Base-by-base conservation (phyloP, 1,140 invertebrate species). In the Solen grandis region DNA sequence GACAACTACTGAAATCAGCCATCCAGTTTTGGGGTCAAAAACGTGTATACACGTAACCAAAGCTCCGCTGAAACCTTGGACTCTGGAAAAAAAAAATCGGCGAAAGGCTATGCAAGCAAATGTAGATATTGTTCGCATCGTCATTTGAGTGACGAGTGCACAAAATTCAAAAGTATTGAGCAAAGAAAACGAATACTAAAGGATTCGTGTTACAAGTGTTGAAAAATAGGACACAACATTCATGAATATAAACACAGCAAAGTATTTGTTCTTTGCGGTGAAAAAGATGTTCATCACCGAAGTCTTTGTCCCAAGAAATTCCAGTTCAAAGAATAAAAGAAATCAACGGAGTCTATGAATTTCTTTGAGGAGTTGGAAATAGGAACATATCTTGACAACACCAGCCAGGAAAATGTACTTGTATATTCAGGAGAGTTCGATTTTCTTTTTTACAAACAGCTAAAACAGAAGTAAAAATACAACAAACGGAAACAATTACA, bases 231-330 rank as follows among this genome's bases (percentile, higher is more conserved):
- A 4, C 57, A 59, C 57, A 59, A 59, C 27, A 31, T 31, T 31
- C 5, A 59, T 31, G 25, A 59, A 31, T 59, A 31, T 59, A 59
- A 31, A 25, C 27, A 25, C 8, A 59, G 35, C 25, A 59, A 27
- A 59, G 27, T 10, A 59, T 5, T 4, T 60, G 27, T 4, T 14
- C 35, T 31, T 31, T 27, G 57, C 19, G 25, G 57, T 4, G 25
- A 5, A 29, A 29, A 31, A 2, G 35, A 29, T 60, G 13, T 13
- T 8, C 27, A 60, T 29, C 57, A 60, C 25, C 29, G 57, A 59
- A 59, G 57, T 25, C 22, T 59, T 27, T 59, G 57, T 59, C 25
- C 57, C 19, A 31, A 59, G 4, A 59, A 59, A 29, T 59, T 59
- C 19, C n/a, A n/a, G n/a, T n/a, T n/a, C n/a, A n/a, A n/a, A n/a